phyloP scores from a whole-genome alignment of 2,797 vertebrate genomes.

The Onychomys arenicola region DNA sequence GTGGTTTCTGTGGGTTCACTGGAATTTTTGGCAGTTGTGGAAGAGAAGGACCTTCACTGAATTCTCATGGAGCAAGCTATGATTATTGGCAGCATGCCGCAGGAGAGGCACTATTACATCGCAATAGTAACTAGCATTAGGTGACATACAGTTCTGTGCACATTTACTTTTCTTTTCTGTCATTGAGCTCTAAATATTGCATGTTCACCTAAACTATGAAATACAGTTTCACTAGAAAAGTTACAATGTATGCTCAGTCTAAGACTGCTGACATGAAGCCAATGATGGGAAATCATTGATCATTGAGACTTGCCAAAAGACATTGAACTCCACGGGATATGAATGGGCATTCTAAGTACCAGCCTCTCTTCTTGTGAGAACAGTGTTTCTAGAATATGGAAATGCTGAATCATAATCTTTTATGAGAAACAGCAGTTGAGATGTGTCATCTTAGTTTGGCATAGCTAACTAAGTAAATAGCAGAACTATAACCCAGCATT shows the following conservation, averaged over 20 bases:
- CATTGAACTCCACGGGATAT: not conserved
- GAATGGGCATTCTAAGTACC: not conserved
- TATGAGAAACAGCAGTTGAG: conserved; percentile 57
- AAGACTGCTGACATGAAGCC: not conserved
- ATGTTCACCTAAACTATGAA: conserved; percentile 1
- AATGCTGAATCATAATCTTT: conserved; percentile 39
- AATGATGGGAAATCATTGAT: not conserved
- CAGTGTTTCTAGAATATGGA: not conserved
- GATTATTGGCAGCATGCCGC: not conserved
- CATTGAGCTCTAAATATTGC: not conserved
- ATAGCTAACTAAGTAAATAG: not conserved
- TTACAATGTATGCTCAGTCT: not conserved
- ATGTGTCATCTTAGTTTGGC: not conserved
- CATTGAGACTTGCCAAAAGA: conserved; percentile 19
- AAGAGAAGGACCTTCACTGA: not conserved
- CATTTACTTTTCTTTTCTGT: not conserved
- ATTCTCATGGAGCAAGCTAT: not conserved
- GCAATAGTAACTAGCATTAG: not conserved
- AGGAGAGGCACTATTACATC: not conserved
- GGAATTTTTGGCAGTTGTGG: not conserved
- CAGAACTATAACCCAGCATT: not conserved
- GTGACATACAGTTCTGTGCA: not conserved
- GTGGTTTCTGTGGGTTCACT: not conserved
- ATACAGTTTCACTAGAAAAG: not conserved
- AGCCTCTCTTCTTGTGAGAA: not conserved